These are phyloP conservation scores for Podargus strigoides DNA, from an alignment of 2,797 vertebrate species.

Conservation along the genomic window DNA sequence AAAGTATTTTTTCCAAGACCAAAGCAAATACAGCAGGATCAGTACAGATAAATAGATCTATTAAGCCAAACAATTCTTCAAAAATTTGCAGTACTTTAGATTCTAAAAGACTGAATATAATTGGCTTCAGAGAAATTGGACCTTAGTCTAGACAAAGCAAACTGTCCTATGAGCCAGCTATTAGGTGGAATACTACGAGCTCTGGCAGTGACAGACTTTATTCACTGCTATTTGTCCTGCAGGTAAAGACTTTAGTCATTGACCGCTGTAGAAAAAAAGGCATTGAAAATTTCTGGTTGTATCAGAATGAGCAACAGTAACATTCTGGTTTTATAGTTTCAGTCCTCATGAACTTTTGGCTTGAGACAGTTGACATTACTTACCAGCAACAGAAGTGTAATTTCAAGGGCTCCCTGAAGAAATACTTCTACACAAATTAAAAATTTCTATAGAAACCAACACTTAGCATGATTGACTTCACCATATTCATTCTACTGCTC, in stretches of 20 bases:
- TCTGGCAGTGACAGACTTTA: background rate
- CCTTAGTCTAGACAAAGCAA: constrained; percentile 21
- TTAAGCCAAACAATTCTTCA: constrained; percentile 26
- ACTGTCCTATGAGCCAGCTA: background rate
- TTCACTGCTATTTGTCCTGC: too few relatives aligned
- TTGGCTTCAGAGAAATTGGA: background rate
- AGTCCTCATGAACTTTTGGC: background rate
- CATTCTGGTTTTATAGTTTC: background rate
- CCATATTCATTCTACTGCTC: background rate
- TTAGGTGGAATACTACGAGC: background rate
- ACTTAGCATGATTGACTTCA: background rate
- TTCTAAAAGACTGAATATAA: constrained; percentile 10
- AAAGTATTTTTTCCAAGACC: constrained; percentile 54
- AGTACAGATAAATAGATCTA: constrained; percentile 49
- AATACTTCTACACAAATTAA: background rate
- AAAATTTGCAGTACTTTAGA: background rate
- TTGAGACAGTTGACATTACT: constrained; percentile 7
- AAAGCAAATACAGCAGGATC: constrained; percentile 52
- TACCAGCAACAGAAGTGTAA: constrained; percentile 9
- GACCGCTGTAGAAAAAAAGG: background rate
- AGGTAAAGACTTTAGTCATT: background rate
- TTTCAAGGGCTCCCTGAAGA: background rate
- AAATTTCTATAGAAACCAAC: background rate
- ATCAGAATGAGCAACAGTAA: background rate
- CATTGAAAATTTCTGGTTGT: background rate